Percentiles rank a stretch among this genome's conserved stretches.
phyloP scores from a whole-genome alignment of 2,113 vertebrate species.

The Paralichthys olivaceus region DNA sequence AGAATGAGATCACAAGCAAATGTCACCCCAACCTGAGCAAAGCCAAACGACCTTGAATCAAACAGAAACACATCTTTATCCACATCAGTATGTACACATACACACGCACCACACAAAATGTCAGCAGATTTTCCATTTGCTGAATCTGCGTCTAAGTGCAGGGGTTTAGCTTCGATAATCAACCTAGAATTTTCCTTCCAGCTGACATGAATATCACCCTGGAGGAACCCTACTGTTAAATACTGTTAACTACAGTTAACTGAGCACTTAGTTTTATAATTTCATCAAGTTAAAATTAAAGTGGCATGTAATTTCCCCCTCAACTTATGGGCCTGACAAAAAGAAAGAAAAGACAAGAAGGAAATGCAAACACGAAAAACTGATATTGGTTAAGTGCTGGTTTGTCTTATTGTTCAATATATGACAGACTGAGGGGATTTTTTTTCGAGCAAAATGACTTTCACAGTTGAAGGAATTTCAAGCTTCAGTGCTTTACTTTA shows the following conservation, averaged over 20 bases:
- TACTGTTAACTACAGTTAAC: slow-evolving; percentile 55
- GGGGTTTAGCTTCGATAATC: slow-evolving; percentile 72
- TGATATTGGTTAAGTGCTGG: slow-evolving; percentile 18
- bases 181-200: slow-evolving; percentile 63
- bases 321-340: slow-evolving; percentile 13
- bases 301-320: slow-evolving; percentile 20
- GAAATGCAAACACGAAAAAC: slow-evolving; percentile 6
- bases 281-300: slow-evolving; percentile 51
- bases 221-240: slow-evolving; percentile 49
- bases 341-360: background rate
- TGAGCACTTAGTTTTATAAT: slow-evolving; percentile 38
- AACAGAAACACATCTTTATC: slow-evolving; percentile 74
- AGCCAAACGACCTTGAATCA: slow-evolving; percentile 76
- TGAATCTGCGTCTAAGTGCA: slow-evolving; percentile 69
- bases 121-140: slow-evolving; percentile 75
- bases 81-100: slow-evolving; percentile 60
- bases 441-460: slow-evolving; percentile 65
- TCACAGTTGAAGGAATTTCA: slow-evolving; percentile 68
- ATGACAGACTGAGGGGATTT: slow-evolving; percentile 54
- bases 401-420: slow-evolving; percentile 48
- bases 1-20: slow-evolving; percentile 79
- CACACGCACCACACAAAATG: slow-evolving; percentile 60
- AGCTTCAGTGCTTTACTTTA: slow-evolving; percentile 58
- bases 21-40: slow-evolving; percentile 71
- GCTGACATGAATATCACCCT: slow-evolving; percentile 49